Conservation (phyloP, 2,113 vertebrate species). For the Crotalus horridus region DNA sequence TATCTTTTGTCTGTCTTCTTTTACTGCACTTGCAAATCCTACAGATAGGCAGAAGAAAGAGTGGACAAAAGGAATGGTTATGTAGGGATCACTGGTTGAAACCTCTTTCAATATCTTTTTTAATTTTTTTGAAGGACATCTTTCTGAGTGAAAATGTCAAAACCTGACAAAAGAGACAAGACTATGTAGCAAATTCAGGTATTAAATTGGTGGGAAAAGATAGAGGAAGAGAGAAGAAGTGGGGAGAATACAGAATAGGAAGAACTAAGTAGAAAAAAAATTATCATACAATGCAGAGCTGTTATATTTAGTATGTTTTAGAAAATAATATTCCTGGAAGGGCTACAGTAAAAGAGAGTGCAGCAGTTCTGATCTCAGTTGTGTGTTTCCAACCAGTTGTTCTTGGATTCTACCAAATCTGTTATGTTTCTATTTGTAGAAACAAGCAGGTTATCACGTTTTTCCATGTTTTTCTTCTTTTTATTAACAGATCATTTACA, state of each 20-base stretch:
- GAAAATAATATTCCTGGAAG: neutral
- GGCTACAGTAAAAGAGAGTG: neutral
- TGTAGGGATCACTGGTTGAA: neutral
- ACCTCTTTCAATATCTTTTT: no score
- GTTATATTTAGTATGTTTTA: neutral
- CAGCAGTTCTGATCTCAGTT: neutral
- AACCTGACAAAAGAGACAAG: neutral
- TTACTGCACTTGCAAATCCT: neutral
- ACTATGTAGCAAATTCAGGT: neutral
- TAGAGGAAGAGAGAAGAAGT: neutral
- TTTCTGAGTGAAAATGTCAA: neutral
- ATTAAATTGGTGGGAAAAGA: neutral
- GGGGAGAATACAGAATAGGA: no score
- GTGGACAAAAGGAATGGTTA: neutral
- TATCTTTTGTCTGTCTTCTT: neutral
- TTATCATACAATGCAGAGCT: neutral
- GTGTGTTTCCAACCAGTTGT: neutral
- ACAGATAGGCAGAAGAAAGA: neutral
- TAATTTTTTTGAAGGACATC: neutral
- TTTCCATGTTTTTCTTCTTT: neutral
- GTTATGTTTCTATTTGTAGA: neutral
- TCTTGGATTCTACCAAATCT: neutral
- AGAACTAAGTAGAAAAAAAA: neutral
- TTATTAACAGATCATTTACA: neutral
- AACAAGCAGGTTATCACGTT: neutral